Evolutionary conservation across 2,888 invertebrate genomes (phyloP).

Genomic region (Drosophila neonasuta): DNA sequence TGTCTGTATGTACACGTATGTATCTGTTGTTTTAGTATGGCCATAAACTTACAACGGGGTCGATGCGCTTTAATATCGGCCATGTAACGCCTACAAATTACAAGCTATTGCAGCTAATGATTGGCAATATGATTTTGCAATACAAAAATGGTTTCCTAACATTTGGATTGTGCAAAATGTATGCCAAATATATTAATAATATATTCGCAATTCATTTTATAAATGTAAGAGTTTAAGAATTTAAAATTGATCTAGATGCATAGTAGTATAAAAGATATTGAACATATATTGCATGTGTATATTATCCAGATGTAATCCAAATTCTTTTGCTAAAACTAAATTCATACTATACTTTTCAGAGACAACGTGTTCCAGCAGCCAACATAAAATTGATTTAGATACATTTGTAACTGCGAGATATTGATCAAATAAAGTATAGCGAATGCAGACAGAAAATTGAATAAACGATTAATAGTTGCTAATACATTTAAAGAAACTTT

Average conservation of each 20-base stretch:
- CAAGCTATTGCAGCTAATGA: not conserved
- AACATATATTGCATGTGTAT: too few species aligned
- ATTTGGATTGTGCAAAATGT: too few species aligned
- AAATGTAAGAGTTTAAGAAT: too few species aligned
- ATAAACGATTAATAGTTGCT: not conserved
- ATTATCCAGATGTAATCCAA: too few species aligned
- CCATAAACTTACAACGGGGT: conserved; percentile 34
- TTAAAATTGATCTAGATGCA: too few species aligned
- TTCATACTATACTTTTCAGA: too few species aligned
- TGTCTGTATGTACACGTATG: not conserved
- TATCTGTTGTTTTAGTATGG: conserved; percentile 42
- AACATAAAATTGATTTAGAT: not conserved
- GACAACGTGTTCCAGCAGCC: too few species aligned
- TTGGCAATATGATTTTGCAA: not conserved
- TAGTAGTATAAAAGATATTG: too few species aligned
- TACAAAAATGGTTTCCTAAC: too few species aligned
- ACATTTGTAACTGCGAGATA: not conserved
- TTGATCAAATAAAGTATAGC: not conserved
- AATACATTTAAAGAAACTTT: not conserved
- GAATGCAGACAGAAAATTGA: not conserved
- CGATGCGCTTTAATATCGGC: conserved; percentile 17
- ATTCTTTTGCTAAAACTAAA: too few species aligned
- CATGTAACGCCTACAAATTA: conserved; percentile 15
- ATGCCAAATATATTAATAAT: too few species aligned
- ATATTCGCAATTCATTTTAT: too few species aligned